Evolutionary conservation across 2,113 vertebrate species (phyloP).

Genomic region (Madoqua kirkii): DNA sequence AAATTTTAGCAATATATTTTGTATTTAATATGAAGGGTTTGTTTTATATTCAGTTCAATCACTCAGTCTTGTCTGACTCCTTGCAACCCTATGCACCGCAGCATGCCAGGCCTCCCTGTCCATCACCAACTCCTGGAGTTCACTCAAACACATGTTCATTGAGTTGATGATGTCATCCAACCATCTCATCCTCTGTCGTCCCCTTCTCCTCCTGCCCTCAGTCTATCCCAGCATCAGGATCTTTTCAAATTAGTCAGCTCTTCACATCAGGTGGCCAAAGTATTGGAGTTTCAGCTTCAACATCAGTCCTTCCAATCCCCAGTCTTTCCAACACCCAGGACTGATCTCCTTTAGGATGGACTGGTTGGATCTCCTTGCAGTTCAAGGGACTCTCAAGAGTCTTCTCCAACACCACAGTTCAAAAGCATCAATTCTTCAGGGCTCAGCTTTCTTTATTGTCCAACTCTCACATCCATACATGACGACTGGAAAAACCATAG

Average conservation of each 20-base stretch:
- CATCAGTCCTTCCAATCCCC: background rate
- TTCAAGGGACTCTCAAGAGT: background rate
- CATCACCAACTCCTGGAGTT: fast-evolving
- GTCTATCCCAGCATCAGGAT: background rate
- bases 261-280: background rate
- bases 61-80: background rate
- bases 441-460: background rate
- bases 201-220: background rate
- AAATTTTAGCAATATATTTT: background rate
- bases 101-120: background rate
- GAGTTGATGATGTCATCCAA: background rate
- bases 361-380: background rate
- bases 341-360: background rate
- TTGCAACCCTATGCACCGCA: background rate
- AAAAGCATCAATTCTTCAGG: background rate
- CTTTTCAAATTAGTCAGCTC: background rate
- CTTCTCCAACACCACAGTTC: background rate
- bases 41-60: background rate
- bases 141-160: background rate
- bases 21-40: background rate
- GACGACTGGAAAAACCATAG: background rate
- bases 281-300: background rate
- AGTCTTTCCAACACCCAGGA: background rate
- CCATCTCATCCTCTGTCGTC: background rate
- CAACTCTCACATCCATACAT: background rate